Evolutionary conservation across 2,113 vertebrate species (phyloP).

Genomic region (Dromaius novaehollandiae): DNA sequence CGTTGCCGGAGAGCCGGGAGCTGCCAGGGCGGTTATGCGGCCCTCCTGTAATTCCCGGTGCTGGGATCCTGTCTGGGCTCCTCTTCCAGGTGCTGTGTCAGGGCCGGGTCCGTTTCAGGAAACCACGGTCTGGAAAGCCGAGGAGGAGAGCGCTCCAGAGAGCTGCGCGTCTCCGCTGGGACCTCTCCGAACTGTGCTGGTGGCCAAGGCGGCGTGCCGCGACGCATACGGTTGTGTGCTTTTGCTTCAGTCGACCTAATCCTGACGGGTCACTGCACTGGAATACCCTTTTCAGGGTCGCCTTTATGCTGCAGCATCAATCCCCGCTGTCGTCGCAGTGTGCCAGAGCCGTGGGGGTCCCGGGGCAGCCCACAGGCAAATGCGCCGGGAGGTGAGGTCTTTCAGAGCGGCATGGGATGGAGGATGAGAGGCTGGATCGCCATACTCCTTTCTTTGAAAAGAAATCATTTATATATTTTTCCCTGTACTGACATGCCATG

Average conservation of each 20-base stretch:
- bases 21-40: neutral
- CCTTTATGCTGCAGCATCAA: neutral
- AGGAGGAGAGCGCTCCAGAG: neutral
- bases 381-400: neutral
- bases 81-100: neutral
- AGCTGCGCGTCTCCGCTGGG: too few species aligned
- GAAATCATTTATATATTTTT: neutral
- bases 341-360: neutral
- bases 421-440: neutral
- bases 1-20: neutral
- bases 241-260: neutral
- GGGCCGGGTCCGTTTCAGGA: too few species aligned
- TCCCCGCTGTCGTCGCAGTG: neutral
- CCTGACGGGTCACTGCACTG: neutral
- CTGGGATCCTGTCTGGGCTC: neutral
- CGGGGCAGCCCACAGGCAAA: neutral
- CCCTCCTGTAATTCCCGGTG: neutral
- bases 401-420: neutral
- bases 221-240: rapidly evolving
- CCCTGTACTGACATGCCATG: neutral
- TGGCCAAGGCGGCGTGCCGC: rapidly evolving
- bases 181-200: too few species aligned
- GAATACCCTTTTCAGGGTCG: rapidly evolving
- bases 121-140: neutral
- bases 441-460: neutral